phyloP scores from a whole-genome alignment of 2,888 invertebrate genomes.

The Noctua janthe region DNA sequence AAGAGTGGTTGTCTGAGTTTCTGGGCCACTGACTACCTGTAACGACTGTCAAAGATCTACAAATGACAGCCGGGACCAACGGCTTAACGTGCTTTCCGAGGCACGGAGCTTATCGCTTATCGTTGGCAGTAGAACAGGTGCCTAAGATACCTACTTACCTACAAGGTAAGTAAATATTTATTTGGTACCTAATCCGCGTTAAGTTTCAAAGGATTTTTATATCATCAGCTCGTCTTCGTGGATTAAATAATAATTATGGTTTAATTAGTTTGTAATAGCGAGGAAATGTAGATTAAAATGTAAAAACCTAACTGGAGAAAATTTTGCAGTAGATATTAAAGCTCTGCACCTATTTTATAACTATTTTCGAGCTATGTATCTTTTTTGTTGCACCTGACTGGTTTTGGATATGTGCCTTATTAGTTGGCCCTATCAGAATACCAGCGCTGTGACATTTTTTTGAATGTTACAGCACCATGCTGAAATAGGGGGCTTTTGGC shows the following conservation, averaged over 20 bases:
- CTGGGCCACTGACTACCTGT: too few relatives aligned
- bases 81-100: too few relatives aligned
- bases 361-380: not conserved
- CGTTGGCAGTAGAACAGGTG: not conserved
- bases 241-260: constrained; percentile 1
- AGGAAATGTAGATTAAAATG: not conserved
- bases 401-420: not conserved
- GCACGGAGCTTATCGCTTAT: not conserved
- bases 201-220: constrained; percentile 28
- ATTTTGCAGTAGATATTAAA: not conserved
- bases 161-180: not conserved
- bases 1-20: too few relatives aligned
- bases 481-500: too few relatives aligned
- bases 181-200: constrained; percentile 31
- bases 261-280: constrained; percentile 13
- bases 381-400: too few relatives aligned
- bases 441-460: too few relatives aligned
- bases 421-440: too few relatives aligned
- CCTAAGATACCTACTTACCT: not conserved
- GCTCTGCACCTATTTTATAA: not conserved
- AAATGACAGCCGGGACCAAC: too few relatives aligned
- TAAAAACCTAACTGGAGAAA: not conserved
- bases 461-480: too few relatives aligned
- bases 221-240: not conserved
- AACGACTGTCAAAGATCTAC: too few relatives aligned